Evolutionary conservation across 2,113 vertebrate species (phyloP).

Genomic region (Cinclus cinclus): DNA sequence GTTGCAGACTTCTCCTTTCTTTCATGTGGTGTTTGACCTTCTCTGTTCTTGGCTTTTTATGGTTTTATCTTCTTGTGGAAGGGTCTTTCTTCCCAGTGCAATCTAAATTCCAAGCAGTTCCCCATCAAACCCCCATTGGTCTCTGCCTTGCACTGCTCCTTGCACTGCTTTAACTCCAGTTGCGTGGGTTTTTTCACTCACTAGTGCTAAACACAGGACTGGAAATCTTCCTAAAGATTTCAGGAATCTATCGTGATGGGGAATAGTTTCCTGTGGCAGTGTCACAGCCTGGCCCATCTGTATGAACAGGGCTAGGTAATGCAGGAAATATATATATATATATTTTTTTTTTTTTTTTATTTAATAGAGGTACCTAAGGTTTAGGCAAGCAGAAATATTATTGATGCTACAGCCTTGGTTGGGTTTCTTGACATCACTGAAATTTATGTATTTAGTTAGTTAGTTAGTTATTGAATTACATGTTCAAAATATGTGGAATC

Average conservation of each 20-base stretch:
- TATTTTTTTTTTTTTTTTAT: not conserved
- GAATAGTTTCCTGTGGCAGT: not conserved
- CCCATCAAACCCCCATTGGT: fast-evolving
- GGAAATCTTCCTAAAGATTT: not conserved
- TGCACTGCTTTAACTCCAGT: not conserved
- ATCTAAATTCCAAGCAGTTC: not conserved
- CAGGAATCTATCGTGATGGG: not conserved
- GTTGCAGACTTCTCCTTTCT: not conserved
- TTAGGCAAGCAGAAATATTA: not conserved
- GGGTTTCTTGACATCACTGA: not conserved
- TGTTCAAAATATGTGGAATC: not conserved
- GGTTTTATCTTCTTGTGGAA: not conserved
- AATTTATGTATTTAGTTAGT: not conserved
- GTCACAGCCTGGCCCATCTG: not conserved
- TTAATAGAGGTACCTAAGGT: not conserved
- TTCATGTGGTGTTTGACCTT: not conserved
- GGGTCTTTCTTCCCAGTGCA: not conserved
- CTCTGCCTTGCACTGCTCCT: not conserved
- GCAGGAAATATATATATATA: not conserved
- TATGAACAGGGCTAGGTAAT: not conserved
- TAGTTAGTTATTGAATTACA: not conserved
- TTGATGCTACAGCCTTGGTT: not conserved
- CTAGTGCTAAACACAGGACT: not conserved
- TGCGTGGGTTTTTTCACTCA: not conserved
- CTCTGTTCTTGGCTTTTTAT: not conserved